Base-by-base conservation (phyloP, 1,140 invertebrate genomes). In the Dolichoris vasculosae region DNA sequence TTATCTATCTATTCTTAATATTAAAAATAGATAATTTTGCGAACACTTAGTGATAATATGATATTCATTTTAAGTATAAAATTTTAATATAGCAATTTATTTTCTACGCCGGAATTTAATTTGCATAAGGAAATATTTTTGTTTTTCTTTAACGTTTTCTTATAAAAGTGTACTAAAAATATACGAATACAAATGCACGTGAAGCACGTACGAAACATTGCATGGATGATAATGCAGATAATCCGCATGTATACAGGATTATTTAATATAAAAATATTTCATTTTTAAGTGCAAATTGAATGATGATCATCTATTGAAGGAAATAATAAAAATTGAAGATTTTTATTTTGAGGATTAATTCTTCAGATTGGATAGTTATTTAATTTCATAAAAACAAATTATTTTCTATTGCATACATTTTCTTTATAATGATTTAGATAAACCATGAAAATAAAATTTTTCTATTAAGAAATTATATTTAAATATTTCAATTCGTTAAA, bases 251-350 rank as follows among this genome's bases (percentile, higher is more conserved):
- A 30, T 43, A 2, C n/a, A 40, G 23, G 43, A 7, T 1, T 73
- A n/a, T 40, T 71, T 23, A 40, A 43, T 43, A 73, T n/a, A n/a
- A 40, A 43, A 73, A 73, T n/a, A n/a, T 43, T n/a, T 73, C 69
- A 8, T n/a, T 23, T n/a, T 7, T 40, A 73, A 73, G 8, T 26
- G 32, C 9, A 73, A 8, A 43, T 43, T n/a, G 38, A n/a, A 38
- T 38, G 17, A 73, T 43, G 9, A n/a, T 7, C 6, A n/a, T 73
- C 26, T 43, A 71, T 43, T 17, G 43, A 73, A 6, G 15, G 43
- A 73, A 73, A 43, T 73, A 20, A 43, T 73, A 73, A 73, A 20
- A 73, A n/a, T 2, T 73, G 38, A 43, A 6, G 7, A 43, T n/a
- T 17, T 71, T 26, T 73, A 73, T 73, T 23, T n/a, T 43, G 43